Base-by-base conservation (phyloP, 2,888 invertebrate species). In the Corythucha ciliata region DNA sequence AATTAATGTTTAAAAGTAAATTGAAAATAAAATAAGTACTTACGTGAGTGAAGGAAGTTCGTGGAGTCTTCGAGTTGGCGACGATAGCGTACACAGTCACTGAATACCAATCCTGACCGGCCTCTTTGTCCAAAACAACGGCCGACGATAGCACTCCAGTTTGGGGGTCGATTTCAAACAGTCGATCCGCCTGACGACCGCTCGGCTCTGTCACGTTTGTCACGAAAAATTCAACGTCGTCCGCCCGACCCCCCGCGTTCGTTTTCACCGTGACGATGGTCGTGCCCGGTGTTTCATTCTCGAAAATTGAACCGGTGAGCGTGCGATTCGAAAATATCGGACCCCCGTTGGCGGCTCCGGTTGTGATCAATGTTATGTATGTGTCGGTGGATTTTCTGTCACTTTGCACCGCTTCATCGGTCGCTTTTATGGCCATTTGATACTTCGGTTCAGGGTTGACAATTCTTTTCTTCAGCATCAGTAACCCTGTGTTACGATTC, bases 101-200 rank as follows among this genome's bases (percentile, higher is more conserved):
- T 65, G 84, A 82, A 70, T 89, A 91, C 61, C 76, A 77, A 64
- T 82, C 83, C 53, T 83, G 78, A 26, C 87, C 89, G 58, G 81
- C 77, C 69, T 91, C 91, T 51, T 89, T 76, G 70, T 91, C 90
- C 68, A 90, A 72, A 57, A 81, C 77, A 37, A 79, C 81, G 14
- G 88, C 86, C 14, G 90, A 90, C 37, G 87, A 86, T 60, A 96
- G 72, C 63, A 89, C 83, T 40, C 94, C 94, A 65, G 86, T 74
- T 60, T 84, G 83, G 20, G 85, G 79, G 71, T 94, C 91, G 64
- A 96, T 84, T 66, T 88, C 88, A 68, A 96, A 96, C 63, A 90
- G 74, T 64, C 88, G 78, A 72, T 90, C 88, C 66, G 87, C 86
- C 72, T 86, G 84, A 60, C 74, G 75, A 56, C 81, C 82, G 59